phyloP scores from a whole-genome alignment of 2,797 vertebrate genomes.

The Alosa sapidissima region DNA sequence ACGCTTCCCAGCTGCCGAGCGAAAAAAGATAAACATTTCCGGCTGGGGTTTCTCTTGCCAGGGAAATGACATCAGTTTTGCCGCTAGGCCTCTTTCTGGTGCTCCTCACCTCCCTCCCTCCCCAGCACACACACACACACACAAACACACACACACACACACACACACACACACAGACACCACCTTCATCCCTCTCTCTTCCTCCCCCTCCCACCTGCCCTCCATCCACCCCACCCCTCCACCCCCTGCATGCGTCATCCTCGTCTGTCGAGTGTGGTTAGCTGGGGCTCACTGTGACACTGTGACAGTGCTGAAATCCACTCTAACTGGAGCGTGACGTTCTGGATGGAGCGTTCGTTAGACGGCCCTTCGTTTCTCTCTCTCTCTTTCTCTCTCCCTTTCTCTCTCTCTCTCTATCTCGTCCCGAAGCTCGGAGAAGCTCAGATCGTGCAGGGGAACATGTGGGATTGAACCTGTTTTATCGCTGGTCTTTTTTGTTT shows the following conservation, averaged over 20 bases:
- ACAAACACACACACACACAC: not conserved
- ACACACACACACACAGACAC: conserved; percentile 2
- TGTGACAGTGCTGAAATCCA: conserved; percentile 47
- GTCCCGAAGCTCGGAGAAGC: not conserved
- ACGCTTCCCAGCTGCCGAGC: not conserved
- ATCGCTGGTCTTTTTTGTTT: conserved; percentile 4
- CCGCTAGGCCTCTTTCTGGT: not conserved
- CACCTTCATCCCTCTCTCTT: not conserved
- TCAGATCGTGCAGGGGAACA: not conserved
- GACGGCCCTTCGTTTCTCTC: not conserved
- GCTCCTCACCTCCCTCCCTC: not conserved
- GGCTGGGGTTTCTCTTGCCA: not conserved
- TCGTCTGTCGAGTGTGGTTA: conserved; percentile 26
- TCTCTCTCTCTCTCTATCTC: not conserved
- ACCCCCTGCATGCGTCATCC: conserved; percentile 19
- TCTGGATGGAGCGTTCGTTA: conserved; percentile 3
- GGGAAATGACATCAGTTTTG: conserved; percentile 15
- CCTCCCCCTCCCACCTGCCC: not conserved
- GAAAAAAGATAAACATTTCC: not conserved
- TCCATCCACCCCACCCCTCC: not conserved
- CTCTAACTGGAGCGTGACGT: conserved; percentile 36
- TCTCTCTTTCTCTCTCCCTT: not conserved
- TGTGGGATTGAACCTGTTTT: conserved; percentile 14
- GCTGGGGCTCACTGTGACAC: conserved; percentile 44
- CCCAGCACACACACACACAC: not conserved